Evolutionary conservation across 2,888 invertebrate species (phyloP), one percentile per base, ranked within the genome.

Genomic region (Molanna angustata): DNA sequence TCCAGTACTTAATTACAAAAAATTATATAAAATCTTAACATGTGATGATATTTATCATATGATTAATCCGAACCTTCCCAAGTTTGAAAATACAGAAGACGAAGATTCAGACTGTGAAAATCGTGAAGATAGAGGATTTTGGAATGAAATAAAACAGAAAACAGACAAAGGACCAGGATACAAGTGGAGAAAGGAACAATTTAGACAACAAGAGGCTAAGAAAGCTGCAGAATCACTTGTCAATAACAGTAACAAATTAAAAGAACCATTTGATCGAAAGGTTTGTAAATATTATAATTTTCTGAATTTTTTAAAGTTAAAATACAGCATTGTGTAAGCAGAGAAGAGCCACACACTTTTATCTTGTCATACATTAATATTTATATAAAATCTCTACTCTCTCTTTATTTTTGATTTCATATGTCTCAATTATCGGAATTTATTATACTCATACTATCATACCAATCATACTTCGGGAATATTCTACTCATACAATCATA

Each of bases 1-100:
- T 66, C 86, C 88, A 0, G 67, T 69, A 37, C 70, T 86, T 11
- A 77, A 88, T 62, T 79, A 77, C 46, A 74, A 76, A 40, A 74
- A 74, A 60, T 66, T 88, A 2, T 79, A 83, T 59, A 70, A 73
- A 56, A 80, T 84, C 58, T 65, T 88, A 19, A 79, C 79, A 0
- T 73, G 73, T 37, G 76, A 79, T 60, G 78, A 80, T 62, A 74
- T 79, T 19, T 62, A 80, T 22, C 70, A 75, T 49, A 64, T 77
- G 44, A 59, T 76, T 33, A 78, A 78, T 62, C 76, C 78, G 35
- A 67, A 74, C 60, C 62, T 77, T 47, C 70, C 72, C 42, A 44
- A 60, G 17, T 60, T 63, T 16, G 45, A 65, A 0, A 67, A 62
- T 11, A 37, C 19, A 14, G 59, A 54, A 27, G 64, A 66, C 44